phyloP scores from a whole-genome alignment of 2,113 vertebrate genomes.

The Haliaeetus leucogaster region DNA sequence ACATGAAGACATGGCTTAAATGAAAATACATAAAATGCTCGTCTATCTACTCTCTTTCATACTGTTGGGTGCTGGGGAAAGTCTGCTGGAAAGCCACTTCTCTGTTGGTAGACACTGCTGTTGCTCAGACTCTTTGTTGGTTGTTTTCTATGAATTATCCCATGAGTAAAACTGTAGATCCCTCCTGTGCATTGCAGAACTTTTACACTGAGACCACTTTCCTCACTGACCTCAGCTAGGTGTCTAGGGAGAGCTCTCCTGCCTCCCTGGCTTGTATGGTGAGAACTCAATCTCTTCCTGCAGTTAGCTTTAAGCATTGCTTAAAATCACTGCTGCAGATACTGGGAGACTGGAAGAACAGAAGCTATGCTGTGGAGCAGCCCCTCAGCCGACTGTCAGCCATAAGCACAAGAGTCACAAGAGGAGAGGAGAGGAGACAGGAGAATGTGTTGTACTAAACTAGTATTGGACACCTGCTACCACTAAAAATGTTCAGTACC shows the following conservation, averaged over 20 bases:
- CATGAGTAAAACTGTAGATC: not conserved
- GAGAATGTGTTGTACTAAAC: not conserved
- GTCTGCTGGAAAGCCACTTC: not conserved
- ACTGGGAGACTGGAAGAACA: not conserved
- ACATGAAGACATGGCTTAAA: not conserved
- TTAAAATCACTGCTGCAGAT: not conserved
- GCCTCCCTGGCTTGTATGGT: not conserved
- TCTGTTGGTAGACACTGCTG: not conserved
- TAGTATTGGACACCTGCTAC: not conserved
- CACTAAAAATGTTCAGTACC: not conserved
- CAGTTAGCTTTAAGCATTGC: not conserved
- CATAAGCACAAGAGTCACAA: not conserved
- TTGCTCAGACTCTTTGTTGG: not conserved
- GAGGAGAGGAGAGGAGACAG: not conserved
- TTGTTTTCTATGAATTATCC: not conserved
- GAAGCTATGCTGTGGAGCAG: not conserved
- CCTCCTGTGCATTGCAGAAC: not conserved
- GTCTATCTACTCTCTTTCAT: not conserved
- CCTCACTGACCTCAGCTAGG: not conserved
- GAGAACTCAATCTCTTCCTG: not conserved
- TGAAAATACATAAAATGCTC: not conserved
- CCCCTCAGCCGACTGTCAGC: not conserved
- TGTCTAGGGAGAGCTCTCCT: not conserved
- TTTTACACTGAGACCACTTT: not conserved
- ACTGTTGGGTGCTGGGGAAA: not conserved